phyloP scores from a whole-genome alignment of 2,888 invertebrate species.

The Hyposoter didymator region DNA sequence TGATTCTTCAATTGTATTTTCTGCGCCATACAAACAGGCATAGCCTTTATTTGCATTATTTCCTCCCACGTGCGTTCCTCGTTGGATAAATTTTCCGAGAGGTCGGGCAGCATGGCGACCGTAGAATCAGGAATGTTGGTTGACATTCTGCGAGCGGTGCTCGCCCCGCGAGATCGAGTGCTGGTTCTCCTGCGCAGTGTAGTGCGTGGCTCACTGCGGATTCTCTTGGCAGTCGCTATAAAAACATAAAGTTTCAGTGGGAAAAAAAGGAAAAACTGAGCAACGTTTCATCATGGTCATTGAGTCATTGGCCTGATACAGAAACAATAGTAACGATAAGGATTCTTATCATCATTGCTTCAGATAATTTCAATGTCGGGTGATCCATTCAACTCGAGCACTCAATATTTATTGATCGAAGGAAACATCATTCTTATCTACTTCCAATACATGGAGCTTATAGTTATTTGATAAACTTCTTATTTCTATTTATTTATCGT shows the following conservation, averaged over 20 bases:
- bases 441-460: background rate
- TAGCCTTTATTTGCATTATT: conserved; percentile 93
- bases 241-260: background rate
- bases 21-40: conserved; percentile 93
- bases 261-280: background rate
- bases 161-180: conserved; percentile 85
- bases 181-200: conserved; percentile 87
- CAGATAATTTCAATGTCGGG: conserved; percentile 36
- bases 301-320: conserved; percentile 42
- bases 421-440: background rate
- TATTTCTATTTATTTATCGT: background rate
- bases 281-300: background rate
- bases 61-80: conserved; percentile 94
- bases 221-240: conserved; percentile 89
- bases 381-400: conserved; percentile 18
- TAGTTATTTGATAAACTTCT: background rate
- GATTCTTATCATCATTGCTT: conserved; percentile 37
- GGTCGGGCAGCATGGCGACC: conserved; percentile 92
- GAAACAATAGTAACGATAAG: conserved; percentile 17
- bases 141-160: conserved; percentile 85
- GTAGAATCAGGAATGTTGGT: conserved; percentile 88
- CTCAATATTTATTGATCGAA: background rate
- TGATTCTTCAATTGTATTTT: conserved; percentile 92
- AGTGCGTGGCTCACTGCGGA: conserved; percentile 87
- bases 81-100: conserved; percentile 93